Evolutionary conservation across 2,113 vertebrate genomes (phyloP).

Genomic region (Sphyrna mokarran): DNA sequence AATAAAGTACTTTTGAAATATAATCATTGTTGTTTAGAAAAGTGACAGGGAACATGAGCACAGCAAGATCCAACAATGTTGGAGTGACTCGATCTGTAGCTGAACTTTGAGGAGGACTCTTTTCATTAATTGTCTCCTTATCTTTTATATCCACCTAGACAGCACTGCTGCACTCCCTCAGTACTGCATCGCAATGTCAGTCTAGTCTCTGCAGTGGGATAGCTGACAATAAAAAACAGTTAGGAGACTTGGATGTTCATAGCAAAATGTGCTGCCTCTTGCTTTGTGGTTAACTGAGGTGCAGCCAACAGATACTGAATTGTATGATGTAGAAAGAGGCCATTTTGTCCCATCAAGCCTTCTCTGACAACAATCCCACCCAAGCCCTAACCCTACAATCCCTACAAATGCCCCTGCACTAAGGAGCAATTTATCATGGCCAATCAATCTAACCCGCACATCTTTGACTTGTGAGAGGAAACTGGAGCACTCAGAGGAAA

Average conservation of each 20-base stretch:
- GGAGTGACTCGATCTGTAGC: no score
- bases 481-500: no score
- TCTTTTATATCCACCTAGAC: background rate
- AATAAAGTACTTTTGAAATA: constrained; percentile 8
- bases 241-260: background rate
- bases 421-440: no score
- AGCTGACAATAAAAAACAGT: background rate
- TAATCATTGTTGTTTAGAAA: background rate
- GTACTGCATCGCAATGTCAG: no score
- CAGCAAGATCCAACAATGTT: background rate
- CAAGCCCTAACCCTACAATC: no score
- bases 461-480: no score
- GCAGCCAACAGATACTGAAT: background rate
- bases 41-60: background rate
- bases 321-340: no score
- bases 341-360: no score
- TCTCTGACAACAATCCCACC: no score
- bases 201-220: background rate
- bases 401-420: no score
- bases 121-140: background rate
- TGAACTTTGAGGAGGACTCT: background rate
- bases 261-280: background rate
- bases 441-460: no score
- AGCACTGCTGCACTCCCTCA: no score
- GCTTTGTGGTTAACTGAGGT: background rate